Conservation (phyloP, 1,140 invertebrate genomes). For the Cydia pomonella region DNA sequence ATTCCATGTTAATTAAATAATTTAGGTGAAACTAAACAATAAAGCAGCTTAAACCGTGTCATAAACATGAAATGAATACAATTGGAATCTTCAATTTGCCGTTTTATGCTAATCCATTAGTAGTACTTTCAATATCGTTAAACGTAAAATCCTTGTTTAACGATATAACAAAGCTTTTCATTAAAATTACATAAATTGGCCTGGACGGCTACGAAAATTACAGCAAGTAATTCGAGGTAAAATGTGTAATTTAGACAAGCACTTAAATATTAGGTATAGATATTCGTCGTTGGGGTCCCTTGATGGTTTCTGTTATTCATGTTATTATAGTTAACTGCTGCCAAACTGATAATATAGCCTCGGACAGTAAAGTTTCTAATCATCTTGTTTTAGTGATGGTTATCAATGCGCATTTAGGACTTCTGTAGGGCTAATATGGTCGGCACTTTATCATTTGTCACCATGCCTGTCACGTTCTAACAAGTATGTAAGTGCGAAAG, state of each 20-base stretch:
- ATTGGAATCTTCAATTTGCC: not conserved
- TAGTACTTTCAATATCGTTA: not conserved
- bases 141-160: constrained; percentile 4
- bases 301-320: not conserved
- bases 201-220: not conserved
- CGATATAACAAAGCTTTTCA: constrained; percentile 3
- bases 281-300: no score
- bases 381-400: not conserved
- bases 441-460: no score
- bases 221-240: not conserved
- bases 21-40: no score
- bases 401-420: not conserved
- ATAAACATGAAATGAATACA: not conserved
- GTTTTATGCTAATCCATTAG: constrained; percentile 12
- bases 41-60: not conserved
- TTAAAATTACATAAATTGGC: not conserved
- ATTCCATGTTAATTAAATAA: no score
- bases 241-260: not conserved
- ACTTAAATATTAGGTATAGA: no score
- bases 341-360: not conserved
- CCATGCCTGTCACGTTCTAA: no score
- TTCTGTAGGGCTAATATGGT: no score
- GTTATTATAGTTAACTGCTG: not conserved
- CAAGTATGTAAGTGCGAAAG: no score
- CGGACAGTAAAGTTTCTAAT: not conserved